phyloP scores from a whole-genome alignment of 2,888 invertebrate species.

The Drosophila pseudotalamancana region DNA sequence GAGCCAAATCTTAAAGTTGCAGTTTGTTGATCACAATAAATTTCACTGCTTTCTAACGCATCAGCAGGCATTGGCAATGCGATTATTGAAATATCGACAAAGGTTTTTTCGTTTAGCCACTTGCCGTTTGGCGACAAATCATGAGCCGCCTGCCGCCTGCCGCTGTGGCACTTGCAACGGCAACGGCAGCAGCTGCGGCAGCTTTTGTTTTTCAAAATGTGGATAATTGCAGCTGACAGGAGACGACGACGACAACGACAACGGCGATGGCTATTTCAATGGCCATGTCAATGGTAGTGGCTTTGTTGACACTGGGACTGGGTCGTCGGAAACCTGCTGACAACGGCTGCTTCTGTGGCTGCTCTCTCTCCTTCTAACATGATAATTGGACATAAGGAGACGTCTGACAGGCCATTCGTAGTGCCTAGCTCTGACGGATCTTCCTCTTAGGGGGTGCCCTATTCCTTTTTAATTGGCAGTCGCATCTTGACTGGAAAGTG shows the following conservation, averaged over 20 bases:
- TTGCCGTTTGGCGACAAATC: slow-evolving; percentile 63
- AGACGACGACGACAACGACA: slow-evolving; percentile 28
- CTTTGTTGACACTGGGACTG: slow-evolving; percentile 62
- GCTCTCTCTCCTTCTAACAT: slow-evolving; percentile 71
- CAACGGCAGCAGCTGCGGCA: slow-evolving; percentile 20
- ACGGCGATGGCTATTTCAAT: background rate
- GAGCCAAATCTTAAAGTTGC: slow-evolving; percentile 45
- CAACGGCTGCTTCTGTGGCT: slow-evolving; percentile 36
- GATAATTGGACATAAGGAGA: slow-evolving; percentile 74
- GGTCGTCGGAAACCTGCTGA: slow-evolving; percentile 50
- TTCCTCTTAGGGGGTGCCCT: slow-evolving; percentile 50
- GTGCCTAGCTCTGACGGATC: slow-evolving; percentile 47
- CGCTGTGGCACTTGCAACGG: background rate
- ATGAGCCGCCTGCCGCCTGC: slow-evolving; percentile 37
- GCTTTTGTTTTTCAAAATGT: slow-evolving; percentile 61
- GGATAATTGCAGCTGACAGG: slow-evolving; percentile 73
- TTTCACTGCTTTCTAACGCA: slow-evolving; percentile 78
- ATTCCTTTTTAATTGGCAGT: slow-evolving; percentile 65
- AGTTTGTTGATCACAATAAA: slow-evolving; percentile 52
- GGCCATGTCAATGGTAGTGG: slow-evolving; percentile 5
- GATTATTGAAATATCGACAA: slow-evolving; percentile 74
- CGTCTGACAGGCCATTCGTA: slow-evolving; percentile 11
- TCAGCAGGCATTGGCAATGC: slow-evolving; percentile 35
- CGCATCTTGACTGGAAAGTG: slow-evolving; percentile 54
- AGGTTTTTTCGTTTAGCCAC: slow-evolving; percentile 62